phyloP scores from a whole-genome alignment of 1,140 invertebrate genomes.

The Bombus waltoni region DNA sequence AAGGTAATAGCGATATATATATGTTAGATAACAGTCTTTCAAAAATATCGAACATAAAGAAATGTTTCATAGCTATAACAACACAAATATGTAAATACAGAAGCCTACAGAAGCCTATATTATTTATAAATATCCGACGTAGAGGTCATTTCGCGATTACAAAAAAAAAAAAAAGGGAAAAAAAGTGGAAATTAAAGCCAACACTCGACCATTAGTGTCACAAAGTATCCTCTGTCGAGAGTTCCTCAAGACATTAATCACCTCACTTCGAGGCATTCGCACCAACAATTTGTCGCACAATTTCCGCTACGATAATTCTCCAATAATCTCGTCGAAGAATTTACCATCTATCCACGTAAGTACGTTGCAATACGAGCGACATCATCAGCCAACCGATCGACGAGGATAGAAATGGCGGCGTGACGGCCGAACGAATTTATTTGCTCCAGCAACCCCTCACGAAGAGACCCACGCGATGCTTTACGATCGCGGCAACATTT shows the following conservation, averaged over 20 bases:
- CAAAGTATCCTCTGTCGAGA: too few relatives aligned
- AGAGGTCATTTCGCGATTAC: too few relatives aligned
- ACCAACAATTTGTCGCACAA: not conserved
- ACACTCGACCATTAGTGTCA: too few relatives aligned
- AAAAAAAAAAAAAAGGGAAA: too few relatives aligned
- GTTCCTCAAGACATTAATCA: not conserved
- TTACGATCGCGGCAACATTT: slow-evolving; percentile 58
- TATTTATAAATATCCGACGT: too few relatives aligned
- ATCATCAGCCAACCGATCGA: not conserved
- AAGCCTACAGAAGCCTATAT: too few relatives aligned
- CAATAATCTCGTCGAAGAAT: not conserved
- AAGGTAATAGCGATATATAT: not conserved
- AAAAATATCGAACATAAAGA: not conserved
- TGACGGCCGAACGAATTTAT: slow-evolving; percentile 30
- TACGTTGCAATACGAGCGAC: not conserved
- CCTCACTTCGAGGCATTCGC: not conserved
- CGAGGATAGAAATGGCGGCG: not conserved
- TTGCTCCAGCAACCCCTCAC: slow-evolving; percentile 23
- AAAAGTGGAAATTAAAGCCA: not conserved
- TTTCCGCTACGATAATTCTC: not conserved
- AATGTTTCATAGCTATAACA: too few relatives aligned
- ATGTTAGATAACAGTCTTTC: not conserved
- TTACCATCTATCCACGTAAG: not conserved
- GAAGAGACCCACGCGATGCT: slow-evolving; percentile 60
- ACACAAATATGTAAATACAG: too few relatives aligned